Percentiles rank a stretch among this genome's conserved stretches.
Conservation (phyloP, 2,888 invertebrate species). For the Bursaphelenchus okinawaensis region DNA sequence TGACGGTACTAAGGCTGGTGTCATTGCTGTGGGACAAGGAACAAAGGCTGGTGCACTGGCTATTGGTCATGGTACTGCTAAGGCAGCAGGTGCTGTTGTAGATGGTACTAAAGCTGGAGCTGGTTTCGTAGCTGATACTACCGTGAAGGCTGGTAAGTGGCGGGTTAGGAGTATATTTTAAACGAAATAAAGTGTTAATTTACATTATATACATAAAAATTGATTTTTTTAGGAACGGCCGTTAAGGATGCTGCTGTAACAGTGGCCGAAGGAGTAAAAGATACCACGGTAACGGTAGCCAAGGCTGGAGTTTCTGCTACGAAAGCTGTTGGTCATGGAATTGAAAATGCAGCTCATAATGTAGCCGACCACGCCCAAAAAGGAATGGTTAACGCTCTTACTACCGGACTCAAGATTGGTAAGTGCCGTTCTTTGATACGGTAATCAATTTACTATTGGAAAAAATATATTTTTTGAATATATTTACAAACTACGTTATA, state of each 20-base stretch:
- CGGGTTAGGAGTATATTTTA: no score
- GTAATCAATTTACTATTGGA: no score
- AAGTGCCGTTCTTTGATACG: conserved; percentile 2
- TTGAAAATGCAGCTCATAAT: background rate
- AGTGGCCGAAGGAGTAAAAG: conserved; percentile 17
- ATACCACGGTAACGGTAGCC: conserved; percentile 12
- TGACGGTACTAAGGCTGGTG: conserved; percentile 18
- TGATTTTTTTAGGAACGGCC: conserved; percentile 7
- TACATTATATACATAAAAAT: background rate
- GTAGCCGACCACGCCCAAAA: background rate
- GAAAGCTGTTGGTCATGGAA: conserved; percentile 5
- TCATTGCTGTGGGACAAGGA: conserved; percentile 2
- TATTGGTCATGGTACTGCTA: conserved; percentile 3
- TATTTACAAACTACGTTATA: no score
- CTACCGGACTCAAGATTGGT: background rate
- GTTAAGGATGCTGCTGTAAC: background rate
- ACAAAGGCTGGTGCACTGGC: conserved; percentile 5
- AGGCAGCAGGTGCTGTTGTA: background rate
- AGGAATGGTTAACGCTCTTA: conserved; percentile 7
- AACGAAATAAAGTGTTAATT: no score
- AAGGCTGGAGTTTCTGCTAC: conserved; percentile 15
- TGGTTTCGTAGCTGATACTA: background rate
- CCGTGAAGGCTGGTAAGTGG: conserved; percentile 1
- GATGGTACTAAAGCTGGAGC: conserved; percentile 8
- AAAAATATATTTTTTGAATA: no score